These are phyloP conservation scores for Climacteris rufus DNA, from an alignment of 2,113 vertebrate species.

Conservation along the genomic window DNA sequence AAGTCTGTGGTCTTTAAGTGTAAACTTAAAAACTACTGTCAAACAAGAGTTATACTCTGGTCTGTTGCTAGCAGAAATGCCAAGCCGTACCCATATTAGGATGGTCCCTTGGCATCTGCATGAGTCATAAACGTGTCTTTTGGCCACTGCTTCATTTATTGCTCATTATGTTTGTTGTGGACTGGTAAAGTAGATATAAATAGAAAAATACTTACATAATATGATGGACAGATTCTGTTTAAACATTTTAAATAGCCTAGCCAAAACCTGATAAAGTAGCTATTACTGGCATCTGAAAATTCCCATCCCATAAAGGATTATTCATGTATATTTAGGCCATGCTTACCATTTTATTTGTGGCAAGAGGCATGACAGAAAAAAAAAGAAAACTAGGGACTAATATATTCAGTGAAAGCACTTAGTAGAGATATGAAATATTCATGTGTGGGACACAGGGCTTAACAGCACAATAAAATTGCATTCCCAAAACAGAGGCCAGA, in stretches of 20 bases:
- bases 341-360: not conserved
- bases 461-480: conserved; percentile 48
- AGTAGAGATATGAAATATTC: conserved; percentile 62
- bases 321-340: not conserved
- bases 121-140: conserved; percentile 56
- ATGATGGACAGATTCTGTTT: conserved; percentile 21
- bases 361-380: not conserved
- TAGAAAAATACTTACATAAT: conserved; percentile 51
- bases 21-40: not conserved
- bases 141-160: conserved; percentile 52
- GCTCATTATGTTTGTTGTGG: conserved; percentile 32
- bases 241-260: not conserved
- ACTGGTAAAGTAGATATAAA: conserved; percentile 55
- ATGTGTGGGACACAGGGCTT: conserved; percentile 44
- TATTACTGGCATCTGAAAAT: conserved; percentile 37
- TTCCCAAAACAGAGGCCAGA: conserved; percentile 60
- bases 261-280: conserved; percentile 28
- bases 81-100: conserved; percentile 29
- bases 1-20: not conserved
- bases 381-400: not conserved
- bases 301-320: not conserved
- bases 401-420: conserved; percentile 57
- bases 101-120: conserved; percentile 42
- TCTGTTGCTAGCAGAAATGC: conserved; percentile 18
- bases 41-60: not conserved